phyloP scores from a whole-genome alignment of 2,797 vertebrate species.

The Lepus townsendii region DNA sequence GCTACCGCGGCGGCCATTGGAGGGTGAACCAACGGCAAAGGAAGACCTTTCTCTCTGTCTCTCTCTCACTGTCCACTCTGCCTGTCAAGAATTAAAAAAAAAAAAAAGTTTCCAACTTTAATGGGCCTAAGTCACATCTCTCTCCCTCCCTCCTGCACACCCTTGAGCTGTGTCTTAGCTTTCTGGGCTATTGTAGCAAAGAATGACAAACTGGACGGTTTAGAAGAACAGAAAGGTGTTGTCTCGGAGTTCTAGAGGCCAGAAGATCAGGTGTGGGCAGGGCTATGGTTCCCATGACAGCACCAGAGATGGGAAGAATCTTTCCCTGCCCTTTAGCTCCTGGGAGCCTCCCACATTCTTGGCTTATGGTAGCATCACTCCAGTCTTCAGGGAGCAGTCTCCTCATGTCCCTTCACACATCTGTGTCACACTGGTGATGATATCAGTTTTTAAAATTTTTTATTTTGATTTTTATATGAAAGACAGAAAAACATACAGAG shows the following conservation, averaged over 20 bases:
- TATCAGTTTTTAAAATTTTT: too few relatives aligned
- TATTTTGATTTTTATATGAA: too few relatives aligned
- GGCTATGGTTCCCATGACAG: background rate
- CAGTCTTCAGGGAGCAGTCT: accelerated
- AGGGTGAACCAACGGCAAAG: too few relatives aligned
- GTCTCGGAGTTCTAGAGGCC: background rate
- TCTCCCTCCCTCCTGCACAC: background rate
- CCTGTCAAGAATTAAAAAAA: too few relatives aligned
- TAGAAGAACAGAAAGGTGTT: background rate
- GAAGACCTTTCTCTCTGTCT: too few relatives aligned
- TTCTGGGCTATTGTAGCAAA: background rate
- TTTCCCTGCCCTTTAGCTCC: background rate
- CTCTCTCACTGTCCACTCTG: too few relatives aligned
- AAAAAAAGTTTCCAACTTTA: background rate
- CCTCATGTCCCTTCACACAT: background rate
- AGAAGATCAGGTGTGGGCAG: background rate
- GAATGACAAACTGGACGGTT: background rate
- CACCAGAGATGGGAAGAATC: background rate
- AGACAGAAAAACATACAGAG: too few relatives aligned
- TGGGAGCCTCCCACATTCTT: too few relatives aligned
- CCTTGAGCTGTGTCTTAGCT: background rate
- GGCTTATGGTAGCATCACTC: background rate
- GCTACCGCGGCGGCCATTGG: too few relatives aligned
- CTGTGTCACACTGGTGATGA: background rate
- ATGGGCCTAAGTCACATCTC: background rate